These are phyloP conservation scores for Scaptomyza tumidula DNA, from an alignment of 2,888 invertebrate species.

Conservation along the genomic window DNA sequence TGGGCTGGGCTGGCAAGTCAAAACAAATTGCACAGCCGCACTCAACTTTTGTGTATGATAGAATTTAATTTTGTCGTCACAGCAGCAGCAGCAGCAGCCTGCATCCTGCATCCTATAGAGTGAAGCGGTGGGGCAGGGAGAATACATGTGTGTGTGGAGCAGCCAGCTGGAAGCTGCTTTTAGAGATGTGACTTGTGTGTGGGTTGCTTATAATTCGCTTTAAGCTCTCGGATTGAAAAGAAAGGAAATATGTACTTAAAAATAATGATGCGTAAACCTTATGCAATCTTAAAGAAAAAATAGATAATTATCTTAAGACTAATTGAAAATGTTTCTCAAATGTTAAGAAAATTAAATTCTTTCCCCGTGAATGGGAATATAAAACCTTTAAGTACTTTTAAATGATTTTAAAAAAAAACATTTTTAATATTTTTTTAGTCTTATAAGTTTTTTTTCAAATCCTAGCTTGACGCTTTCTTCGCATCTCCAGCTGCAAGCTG, in stretches of 20 bases:
- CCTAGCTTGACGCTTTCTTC: background rate
- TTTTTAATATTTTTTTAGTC: too few species aligned
- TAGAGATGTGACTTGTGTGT: conserved; percentile 18
- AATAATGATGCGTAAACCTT: too few species aligned
- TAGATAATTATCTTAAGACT: background rate
- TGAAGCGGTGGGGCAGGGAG: background rate
- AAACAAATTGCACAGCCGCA: conserved; percentile 54
- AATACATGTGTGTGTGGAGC: conserved; percentile 7
- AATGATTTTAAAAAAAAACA: too few species aligned
- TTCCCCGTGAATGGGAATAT: too few species aligned
- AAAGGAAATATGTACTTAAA: background rate
- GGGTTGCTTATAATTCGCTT: conserved; percentile 2
- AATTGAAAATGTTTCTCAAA: too few species aligned
- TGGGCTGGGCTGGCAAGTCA: conserved; percentile 40
- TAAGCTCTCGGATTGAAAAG: background rate
- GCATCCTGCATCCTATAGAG: conserved; percentile 9
- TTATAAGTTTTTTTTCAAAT: background rate
- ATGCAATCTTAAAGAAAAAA: background rate
- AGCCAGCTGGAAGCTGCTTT: conserved; percentile 26
- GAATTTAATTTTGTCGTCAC: conserved; percentile 63
- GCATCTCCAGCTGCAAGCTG: conserved; percentile 23
- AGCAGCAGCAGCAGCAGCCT: conserved; percentile 34
- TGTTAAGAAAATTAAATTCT: too few species aligned
- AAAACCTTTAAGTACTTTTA: too few species aligned
- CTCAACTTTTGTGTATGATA: conserved; percentile 43